Evolutionary conservation across 2,888 invertebrate genomes (phyloP).

Genomic region (Hesperia comma): DNA sequence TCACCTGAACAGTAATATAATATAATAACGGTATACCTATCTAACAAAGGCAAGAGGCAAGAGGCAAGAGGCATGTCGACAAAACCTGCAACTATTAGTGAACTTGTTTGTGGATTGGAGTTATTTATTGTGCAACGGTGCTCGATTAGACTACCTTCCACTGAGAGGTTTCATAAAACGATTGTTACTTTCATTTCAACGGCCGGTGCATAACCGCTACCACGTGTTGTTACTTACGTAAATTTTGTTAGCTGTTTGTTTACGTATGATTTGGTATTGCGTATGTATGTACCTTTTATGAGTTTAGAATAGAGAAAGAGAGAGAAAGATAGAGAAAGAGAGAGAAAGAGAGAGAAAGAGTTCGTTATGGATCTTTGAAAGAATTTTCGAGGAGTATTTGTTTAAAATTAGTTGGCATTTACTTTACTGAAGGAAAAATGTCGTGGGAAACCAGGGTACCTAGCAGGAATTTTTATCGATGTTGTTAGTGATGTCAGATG

Average conservation of each 20-base stretch:
- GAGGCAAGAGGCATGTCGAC: conserved; percentile 16
- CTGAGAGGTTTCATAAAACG: conserved; percentile 73
- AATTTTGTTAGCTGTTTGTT: conserved; percentile 31
- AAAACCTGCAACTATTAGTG: conserved; percentile 51
- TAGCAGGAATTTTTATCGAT: no score
- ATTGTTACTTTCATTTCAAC: conserved; percentile 78
- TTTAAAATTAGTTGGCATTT: no score
- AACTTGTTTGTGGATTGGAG: conserved; percentile 56
- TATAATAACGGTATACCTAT: conserved; percentile 30
- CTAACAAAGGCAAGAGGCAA: conserved; percentile 25
- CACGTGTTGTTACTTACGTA: conserved; percentile 37
- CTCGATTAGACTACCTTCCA: conserved; percentile 72
- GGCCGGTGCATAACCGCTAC: conserved; percentile 58
- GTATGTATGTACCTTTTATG: neutral
- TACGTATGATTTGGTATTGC: conserved; percentile 28
- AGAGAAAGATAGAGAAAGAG: no score
- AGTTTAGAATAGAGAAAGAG: neutral
- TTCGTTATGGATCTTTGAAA: no score
- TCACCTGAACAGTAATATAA: conserved; percentile 29
- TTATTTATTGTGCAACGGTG: conserved; percentile 66
- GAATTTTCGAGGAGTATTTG: no score
- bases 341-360: no score
- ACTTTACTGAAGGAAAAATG: no score
- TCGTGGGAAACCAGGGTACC: no score
- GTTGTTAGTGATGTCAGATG: no score